Evolutionary conservation across 64 coral and sea anemone genomes (phyloP), one percentile per base, ranked within the genome.

Genomic region (Acropora yongei): DNA sequence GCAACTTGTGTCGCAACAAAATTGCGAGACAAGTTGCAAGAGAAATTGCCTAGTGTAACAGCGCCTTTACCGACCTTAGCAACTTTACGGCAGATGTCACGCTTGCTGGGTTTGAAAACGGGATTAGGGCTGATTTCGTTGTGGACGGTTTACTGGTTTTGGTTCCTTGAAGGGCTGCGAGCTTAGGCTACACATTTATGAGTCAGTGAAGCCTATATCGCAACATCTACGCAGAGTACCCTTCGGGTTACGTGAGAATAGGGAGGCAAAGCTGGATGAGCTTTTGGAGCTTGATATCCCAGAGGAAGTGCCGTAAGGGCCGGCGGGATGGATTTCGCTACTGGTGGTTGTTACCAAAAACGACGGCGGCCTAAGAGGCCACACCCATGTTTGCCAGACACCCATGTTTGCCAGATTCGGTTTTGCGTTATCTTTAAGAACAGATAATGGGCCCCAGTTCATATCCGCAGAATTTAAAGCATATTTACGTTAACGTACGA

Each of bases 151-250:
- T 53, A 71, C 53, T 55, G 92, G 92, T 8, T 83, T 94, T 73
- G 68, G 68, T 71, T 78, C 85, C 68, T 73, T 90, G 57, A 94
- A 90, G 66, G 93, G 75, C 44, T 79, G 74, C 30, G 86, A 71
- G 75, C 17, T 90, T n/a, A 94, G 90, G 90, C 79, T 94, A 5
- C 30, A 30, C 30, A 30, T 30, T 30, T 0, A 30, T 30, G 30
- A 30, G 30, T 30, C 30, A 30, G 30, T 30, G 30, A 30, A 30
- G 30, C 30, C 30, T 30, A 30, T 30, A 30, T 30, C 30, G 30
- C 30, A 30, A 30, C 88, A 47, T 44, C 60, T 53, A 41, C 47
- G 85, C 19, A 14, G 86, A 39, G 68, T 93, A 40, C 92, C 76
- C 3, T 93, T 89, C n/a, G 66, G 88, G 40, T 75, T 89, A 11